Evolutionary conservation across 2,113 vertebrate species (phyloP).

Genomic region (Semnornis frantzii): DNA sequence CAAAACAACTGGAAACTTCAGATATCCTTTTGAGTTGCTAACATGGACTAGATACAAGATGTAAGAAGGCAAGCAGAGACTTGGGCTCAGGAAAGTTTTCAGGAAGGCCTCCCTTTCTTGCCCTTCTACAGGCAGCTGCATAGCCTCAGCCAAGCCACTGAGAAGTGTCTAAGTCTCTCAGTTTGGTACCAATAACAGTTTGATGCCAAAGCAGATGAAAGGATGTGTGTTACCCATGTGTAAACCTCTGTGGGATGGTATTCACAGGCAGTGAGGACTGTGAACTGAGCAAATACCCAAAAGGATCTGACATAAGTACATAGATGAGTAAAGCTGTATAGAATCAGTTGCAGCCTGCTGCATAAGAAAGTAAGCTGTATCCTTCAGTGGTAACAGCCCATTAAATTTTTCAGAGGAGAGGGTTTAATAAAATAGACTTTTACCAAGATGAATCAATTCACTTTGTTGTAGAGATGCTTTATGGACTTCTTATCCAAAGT

Average conservation of each 20-base stretch:
- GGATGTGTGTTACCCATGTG: background rate
- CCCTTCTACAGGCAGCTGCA: background rate
- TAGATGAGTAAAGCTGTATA: background rate
- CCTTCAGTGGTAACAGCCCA: background rate
- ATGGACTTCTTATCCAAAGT: background rate
- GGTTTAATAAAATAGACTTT: background rate
- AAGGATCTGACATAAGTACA: background rate
- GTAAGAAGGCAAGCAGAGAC: background rate
- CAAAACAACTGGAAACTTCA: background rate
- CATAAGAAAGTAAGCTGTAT: background rate
- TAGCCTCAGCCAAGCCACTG: background rate
- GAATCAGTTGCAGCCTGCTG: background rate
- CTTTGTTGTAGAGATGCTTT: background rate
- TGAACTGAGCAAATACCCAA: background rate
- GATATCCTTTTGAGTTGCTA: background rate
- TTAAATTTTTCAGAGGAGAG: background rate
- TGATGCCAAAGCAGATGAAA: background rate
- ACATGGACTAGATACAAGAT: fast-evolving
- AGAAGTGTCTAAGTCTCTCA: background rate
- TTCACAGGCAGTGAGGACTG: background rate
- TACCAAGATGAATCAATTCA: background rate
- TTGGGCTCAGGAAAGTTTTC: background rate
- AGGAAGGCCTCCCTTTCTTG: background rate
- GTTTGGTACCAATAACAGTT: background rate
- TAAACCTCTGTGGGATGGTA: background rate